phyloP scores from a whole-genome alignment of 1,140 invertebrate species.

The Apis florea region DNA sequence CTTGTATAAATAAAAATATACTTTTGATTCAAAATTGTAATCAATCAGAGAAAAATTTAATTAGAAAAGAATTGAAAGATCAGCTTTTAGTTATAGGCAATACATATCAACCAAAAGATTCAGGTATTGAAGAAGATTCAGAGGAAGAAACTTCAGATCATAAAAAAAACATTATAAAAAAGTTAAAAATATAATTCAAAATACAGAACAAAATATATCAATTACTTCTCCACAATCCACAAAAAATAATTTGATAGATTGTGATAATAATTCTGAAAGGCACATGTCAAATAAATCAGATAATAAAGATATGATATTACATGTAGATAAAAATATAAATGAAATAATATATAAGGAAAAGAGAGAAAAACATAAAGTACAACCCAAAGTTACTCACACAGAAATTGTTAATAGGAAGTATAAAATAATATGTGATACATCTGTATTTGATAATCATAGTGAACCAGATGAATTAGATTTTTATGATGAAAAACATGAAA shows the following conservation, averaged over 20 bases:
- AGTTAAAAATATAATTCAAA: not conserved
- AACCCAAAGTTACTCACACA: conserved; percentile 21
- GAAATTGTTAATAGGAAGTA: conserved; percentile 29
- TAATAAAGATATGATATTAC: not conserved
- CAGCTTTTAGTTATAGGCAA: not conserved
- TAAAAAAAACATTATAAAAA: not conserved
- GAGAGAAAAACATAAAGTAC: not conserved
- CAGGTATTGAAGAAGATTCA: conserved; percentile 33
- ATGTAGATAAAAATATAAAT: not conserved
- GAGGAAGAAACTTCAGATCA: conserved; percentile 25
- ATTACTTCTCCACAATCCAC: not conserved
- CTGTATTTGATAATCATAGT: not conserved
- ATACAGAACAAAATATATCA: not conserved
- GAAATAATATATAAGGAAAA: not conserved
- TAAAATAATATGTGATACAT: conserved; percentile 7
- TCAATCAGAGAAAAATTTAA: not conserved
- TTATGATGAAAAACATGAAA: not conserved
- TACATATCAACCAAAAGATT: conserved; percentile 31
- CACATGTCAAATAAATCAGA: not conserved
- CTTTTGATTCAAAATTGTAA: not conserved
- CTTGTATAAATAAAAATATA: not conserved
- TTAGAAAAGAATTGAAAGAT: too few relatives aligned
- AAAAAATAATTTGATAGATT: not conserved
- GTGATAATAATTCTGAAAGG: not conserved
- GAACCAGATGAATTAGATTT: not conserved